A percentile compares a stretch with the other conserved stretches of the same genome.
Conservation (phyloP, 2,113 vertebrate genomes). For the Myiopsitta monachus region DNA sequence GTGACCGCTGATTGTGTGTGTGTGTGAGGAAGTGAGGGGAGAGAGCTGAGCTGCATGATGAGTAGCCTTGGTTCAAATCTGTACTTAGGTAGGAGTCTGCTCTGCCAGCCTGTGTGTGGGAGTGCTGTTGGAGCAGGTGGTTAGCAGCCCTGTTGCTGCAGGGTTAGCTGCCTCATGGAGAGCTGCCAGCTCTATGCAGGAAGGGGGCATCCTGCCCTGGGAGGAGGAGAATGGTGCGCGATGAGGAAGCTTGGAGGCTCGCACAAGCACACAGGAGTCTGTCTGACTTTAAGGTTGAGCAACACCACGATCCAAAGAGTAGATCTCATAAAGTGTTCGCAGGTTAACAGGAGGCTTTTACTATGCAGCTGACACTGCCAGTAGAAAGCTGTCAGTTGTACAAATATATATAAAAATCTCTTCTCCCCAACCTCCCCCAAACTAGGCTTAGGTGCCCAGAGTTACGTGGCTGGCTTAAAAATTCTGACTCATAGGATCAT, state of each 20-base stretch:
- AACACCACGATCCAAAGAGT: not conserved
- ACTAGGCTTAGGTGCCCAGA: not conserved
- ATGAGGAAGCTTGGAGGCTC: not conserved
- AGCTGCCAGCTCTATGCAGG: not conserved
- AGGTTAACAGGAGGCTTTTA: not conserved
- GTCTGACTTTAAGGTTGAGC: not conserved
- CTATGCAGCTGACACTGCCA: not conserved
- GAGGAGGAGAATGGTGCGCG: rapidly evolving
- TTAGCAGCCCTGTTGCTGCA: not conserved
- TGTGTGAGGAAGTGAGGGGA: not conserved
- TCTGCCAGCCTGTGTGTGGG: not conserved
- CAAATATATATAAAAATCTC: not conserved
- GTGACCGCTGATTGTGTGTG: rapidly evolving
- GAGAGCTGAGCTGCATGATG: rapidly evolving
- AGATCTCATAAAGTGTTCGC: not conserved
- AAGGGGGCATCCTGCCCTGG: not conserved
- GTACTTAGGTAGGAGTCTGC: not conserved
- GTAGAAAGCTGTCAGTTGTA: not conserved
- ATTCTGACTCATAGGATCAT: not conserved
- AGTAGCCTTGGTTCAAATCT: rapidly evolving
- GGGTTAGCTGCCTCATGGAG: not conserved
- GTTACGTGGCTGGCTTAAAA: not conserved
- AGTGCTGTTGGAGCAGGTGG: not conserved
- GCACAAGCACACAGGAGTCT: not conserved
- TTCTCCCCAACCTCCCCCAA: not conserved